Evolutionary conservation across 1,140 invertebrate genomes (phyloP).

Genomic region (Portunus trituberculatus): DNA sequence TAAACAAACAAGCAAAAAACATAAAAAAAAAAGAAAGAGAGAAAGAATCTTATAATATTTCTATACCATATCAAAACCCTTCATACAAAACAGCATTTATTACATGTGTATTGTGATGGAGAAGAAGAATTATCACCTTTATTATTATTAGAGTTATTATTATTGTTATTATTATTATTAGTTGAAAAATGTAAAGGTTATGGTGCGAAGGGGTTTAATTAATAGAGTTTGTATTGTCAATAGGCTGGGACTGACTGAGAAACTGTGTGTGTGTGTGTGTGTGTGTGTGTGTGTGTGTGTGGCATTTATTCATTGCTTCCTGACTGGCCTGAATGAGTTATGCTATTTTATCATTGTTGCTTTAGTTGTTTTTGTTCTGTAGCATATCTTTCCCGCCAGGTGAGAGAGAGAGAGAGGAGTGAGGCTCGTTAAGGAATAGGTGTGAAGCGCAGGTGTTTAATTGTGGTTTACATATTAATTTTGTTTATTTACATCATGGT

Average conservation of each 20-base stretch:
- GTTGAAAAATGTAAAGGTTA: neutral
- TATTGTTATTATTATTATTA: neutral
- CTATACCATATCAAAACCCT: neutral
- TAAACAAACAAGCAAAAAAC: no score
- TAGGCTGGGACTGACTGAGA: no score
- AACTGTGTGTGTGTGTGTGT: conserved; percentile 4
- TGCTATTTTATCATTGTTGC: neutral
- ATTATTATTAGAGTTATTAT: neutral
- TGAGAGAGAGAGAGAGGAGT: no score
- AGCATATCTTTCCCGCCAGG: no score
- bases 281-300: neutral
- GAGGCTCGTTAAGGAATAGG: no score
- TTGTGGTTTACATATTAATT: no score
- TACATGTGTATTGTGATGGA: neutral
- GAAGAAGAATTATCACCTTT: neutral
- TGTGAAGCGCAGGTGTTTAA: no score
- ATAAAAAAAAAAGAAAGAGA: no score
- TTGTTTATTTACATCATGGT: no score
- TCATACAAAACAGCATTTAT: neutral
- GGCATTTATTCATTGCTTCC: neutral
- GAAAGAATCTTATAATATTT: neutral
- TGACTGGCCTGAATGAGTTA: neutral
- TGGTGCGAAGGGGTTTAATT: neutral
- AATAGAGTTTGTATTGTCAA: neutral
- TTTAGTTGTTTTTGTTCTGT: neutral